phyloP scores from a whole-genome alignment of 2,888 invertebrate species.

The Caenorhabditis uteleia region DNA sequence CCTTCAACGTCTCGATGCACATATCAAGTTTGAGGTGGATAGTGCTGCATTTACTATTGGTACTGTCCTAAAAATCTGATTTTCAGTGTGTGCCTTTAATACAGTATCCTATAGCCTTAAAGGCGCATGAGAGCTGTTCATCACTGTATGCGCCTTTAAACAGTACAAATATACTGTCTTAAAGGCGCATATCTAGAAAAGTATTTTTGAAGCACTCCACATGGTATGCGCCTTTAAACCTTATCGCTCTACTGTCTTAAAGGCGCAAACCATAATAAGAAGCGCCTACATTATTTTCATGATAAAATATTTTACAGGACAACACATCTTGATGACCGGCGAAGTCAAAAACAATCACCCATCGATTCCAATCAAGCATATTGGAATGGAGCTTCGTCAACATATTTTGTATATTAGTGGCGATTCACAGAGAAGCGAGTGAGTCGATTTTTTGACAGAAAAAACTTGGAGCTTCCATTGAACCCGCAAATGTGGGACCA shows the following conservation, averaged over 20 bases:
- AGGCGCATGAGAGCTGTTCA: too few species aligned
- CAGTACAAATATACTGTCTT: too few species aligned
- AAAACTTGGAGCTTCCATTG: not conserved
- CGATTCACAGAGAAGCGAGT: slow-evolving; percentile 43
- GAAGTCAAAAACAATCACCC: slow-evolving; percentile 38
- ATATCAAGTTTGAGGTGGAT: slow-evolving; percentile 43
- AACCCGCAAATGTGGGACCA: not conserved
- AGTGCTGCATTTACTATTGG: slow-evolving; percentile 42
- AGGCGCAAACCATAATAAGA: too few species aligned
- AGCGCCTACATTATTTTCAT: too few species aligned
- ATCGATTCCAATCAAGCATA: slow-evolving; percentile 29
- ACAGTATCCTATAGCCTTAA: too few species aligned
- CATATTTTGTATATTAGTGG: slow-evolving; percentile 40
- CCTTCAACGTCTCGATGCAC: slow-evolving; percentile 39
- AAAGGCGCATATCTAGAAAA: too few species aligned
- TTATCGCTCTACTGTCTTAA: too few species aligned
- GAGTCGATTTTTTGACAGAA: slow-evolving; percentile 4
- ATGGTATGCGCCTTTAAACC: too few species aligned
- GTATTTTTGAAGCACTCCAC: too few species aligned
- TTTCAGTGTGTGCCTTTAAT: too few species aligned
- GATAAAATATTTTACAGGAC: slow-evolving; percentile 24
- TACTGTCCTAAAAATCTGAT: too few species aligned
- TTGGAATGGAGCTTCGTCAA: slow-evolving; percentile 43
- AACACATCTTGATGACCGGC: slow-evolving; percentile 44
- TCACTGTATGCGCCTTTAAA: too few species aligned